A percentile compares a stretch with the other conserved stretches of the same genome.
These are phyloP conservation scores for Eumaeus atala DNA, from an alignment of 1,140 invertebrate genomes.

Conservation along the genomic window DNA sequence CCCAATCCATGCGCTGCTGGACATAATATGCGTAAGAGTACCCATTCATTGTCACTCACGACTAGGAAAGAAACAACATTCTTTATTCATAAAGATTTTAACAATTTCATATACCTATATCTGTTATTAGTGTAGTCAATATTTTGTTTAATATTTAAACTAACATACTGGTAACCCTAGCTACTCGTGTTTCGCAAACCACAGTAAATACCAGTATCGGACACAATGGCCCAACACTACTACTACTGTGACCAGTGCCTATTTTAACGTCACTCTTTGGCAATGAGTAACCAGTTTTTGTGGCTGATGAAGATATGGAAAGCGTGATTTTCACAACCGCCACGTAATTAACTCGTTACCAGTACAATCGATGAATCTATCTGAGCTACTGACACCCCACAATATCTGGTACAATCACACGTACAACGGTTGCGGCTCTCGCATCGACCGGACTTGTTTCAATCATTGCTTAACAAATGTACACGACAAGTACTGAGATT, in stretches of 20 bases:
- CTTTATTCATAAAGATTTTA: too few relatives aligned
- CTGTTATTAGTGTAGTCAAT: too few relatives aligned
- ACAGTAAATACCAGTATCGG: constrained; percentile 25
- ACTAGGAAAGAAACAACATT: too few relatives aligned
- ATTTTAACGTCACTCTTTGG: constrained; percentile 46
- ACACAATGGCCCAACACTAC: constrained; percentile 40
- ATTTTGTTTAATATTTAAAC: too few relatives aligned
- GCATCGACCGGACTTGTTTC: neutral
- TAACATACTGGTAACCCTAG: neutral
- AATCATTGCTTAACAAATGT: neutral
- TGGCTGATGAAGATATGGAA: constrained; percentile 55
- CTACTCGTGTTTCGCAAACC: constrained; percentile 1
- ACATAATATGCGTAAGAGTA: too few relatives aligned
- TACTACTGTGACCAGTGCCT: constrained; percentile 43
- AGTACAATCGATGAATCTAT: constrained; percentile 23
- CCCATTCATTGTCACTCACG: too few relatives aligned
- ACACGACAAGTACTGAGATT: too few relatives aligned
- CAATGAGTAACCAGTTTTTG: constrained; percentile 55
- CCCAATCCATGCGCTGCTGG: too few relatives aligned
- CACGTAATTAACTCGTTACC: constrained; percentile 53
- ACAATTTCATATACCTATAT: too few relatives aligned
- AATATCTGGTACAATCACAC: constrained; percentile 2
- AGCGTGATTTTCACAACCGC: constrained; percentile 45
- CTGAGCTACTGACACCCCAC: constrained; percentile 15
- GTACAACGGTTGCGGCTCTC: too few relatives aligned